These are phyloP conservation scores for Proctacanthus coquilletti DNA, from an alignment of 1,140 invertebrate species.

Conservation along the genomic window DNA sequence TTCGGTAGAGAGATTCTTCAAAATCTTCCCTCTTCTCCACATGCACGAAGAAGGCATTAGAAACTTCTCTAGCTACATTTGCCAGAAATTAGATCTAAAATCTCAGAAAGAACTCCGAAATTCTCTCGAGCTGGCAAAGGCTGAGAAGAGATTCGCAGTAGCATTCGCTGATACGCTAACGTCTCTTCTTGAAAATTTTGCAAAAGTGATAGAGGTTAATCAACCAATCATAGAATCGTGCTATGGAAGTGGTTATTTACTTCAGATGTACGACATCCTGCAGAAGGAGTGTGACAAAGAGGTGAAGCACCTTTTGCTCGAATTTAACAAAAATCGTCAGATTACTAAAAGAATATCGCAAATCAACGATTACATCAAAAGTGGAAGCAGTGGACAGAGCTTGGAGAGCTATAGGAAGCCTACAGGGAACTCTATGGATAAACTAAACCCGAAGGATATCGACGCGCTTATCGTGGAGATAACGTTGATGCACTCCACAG, in stretches of 20 bases:
- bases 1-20: slow-evolving; percentile 95
- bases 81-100: slow-evolving; percentile 58
- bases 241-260: slow-evolving; percentile 71
- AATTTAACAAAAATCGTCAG: slow-evolving; percentile 61
- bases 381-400: slow-evolving; percentile 19
- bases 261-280: slow-evolving; percentile 52
- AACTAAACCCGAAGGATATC: slow-evolving; percentile 67
- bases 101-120: slow-evolving; percentile 56
- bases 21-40: slow-evolving; percentile 90
- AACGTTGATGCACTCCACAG: slow-evolving; percentile 76
- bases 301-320: slow-evolving; percentile 47
- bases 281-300: slow-evolving; percentile 80
- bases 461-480: slow-evolving; percentile 84
- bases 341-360: slow-evolving; percentile 50
- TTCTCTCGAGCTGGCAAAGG: slow-evolving; percentile 41
- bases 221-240: slow-evolving; percentile 88
- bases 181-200: slow-evolving; percentile 76
- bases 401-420: slow-evolving; percentile 26
- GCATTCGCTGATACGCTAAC: slow-evolving; percentile 73
- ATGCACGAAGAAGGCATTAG: slow-evolving; percentile 82
- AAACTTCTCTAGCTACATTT: slow-evolving; percentile 84
- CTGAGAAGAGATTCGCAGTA: slow-evolving; percentile 55
- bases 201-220: slow-evolving; percentile 75
- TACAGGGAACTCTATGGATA: slow-evolving; percentile 33
- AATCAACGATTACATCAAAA: slow-evolving; percentile 40